phyloP scores from a whole-genome alignment of 1,140 invertebrate species.

The Copidosoma floridanum region DNA sequence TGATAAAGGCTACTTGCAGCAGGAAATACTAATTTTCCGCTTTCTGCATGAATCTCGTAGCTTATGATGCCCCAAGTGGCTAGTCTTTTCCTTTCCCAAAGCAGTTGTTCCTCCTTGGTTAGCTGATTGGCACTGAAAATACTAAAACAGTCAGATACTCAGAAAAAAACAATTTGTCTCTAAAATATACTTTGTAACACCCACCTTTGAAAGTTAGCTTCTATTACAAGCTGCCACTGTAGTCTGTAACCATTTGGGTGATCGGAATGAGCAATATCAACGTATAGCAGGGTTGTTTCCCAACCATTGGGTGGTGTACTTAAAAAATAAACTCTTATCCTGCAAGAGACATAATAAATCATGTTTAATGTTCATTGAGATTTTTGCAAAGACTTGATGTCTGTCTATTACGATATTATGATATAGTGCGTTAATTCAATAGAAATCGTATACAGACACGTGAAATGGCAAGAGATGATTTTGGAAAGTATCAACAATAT shows the following conservation, averaged over 20 bases:
- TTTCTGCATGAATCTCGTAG: slow-evolving; percentile 80
- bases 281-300: slow-evolving; percentile 85
- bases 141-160: slow-evolving; percentile 32
- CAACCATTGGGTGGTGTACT: slow-evolving; percentile 79
- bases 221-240: slow-evolving; percentile 71
- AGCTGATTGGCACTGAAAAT: slow-evolving; percentile 58
- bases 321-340: slow-evolving; percentile 84
- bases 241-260: slow-evolving; percentile 57
- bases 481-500: too few species aligned
- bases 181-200: too few species aligned
- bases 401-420: too few species aligned
- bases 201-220: slow-evolving; percentile 69
- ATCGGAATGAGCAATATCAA: slow-evolving; percentile 69
- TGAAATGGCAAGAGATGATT: too few species aligned
- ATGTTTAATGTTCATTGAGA: too few species aligned
- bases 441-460: too few species aligned
- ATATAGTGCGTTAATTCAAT: too few species aligned
- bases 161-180: slow-evolving; percentile 4
- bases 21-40: slow-evolving; percentile 86
- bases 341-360: slow-evolving; percentile 34
- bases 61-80: slow-evolving; percentile 92
- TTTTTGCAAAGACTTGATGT: too few species aligned
- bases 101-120: slow-evolving; percentile 83
- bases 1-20: slow-evolving; percentile 82
- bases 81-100: slow-evolving; percentile 86